These are phyloP conservation scores for Yasuhikotakia modesta DNA, from an alignment of 2,797 vertebrate genomes.

Conservation along the genomic window DNA sequence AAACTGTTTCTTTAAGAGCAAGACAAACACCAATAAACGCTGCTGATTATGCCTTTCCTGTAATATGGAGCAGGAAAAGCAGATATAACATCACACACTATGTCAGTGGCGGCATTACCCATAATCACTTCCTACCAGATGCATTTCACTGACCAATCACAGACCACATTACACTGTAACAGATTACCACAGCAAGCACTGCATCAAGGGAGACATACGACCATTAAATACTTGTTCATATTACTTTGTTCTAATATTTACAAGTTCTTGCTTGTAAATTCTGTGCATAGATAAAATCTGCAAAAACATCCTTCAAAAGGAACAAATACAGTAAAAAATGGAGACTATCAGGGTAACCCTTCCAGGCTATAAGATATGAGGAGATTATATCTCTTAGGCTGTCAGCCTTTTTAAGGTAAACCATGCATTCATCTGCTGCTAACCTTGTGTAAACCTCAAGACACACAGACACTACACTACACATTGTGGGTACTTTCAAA, in stretches of 20 bases:
- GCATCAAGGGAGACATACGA: not conserved
- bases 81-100: conserved; percentile 15
- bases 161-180: conserved; percentile 3
- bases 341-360: conserved; percentile 62
- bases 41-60: conserved; percentile 38
- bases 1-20: no score
- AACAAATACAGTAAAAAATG: conserved; percentile 53
- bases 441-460: conserved; percentile 66
- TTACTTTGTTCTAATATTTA: conserved; percentile 14
- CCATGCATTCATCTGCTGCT: conserved; percentile 65
- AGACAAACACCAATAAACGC: no score
- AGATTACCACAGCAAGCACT: not conserved
- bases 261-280: conserved; percentile 4
- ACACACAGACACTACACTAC: not conserved
- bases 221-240: not conserved
- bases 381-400: conserved; percentile 67
- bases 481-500: no score
- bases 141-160: conserved; percentile 33
- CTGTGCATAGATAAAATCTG: conserved; percentile 22
- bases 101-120: conserved; percentile 45
- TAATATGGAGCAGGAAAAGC: conserved; percentile 22
- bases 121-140: conserved; percentile 50
- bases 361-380: conserved; percentile 61
- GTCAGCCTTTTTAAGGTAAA: conserved; percentile 56
- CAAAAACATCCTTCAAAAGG: conserved; percentile 1